Base-by-base conservation (phyloP, 2,113 vertebrate species). In the Neogale vison region DNA sequence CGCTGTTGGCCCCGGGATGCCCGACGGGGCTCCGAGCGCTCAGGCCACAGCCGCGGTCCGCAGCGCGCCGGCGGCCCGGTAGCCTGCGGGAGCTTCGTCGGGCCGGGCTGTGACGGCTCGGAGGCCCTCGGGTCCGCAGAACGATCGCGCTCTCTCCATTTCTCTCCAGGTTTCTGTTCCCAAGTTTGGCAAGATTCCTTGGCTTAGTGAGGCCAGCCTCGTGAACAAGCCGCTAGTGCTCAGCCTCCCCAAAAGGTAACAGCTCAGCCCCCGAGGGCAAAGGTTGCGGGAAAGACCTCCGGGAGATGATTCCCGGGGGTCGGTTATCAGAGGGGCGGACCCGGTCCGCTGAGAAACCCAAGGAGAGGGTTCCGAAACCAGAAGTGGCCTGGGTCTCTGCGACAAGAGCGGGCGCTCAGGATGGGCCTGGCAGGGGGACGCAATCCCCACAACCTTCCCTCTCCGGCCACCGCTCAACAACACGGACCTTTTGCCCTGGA, bases 161-260 rank as follows among this genome's bases (percentile, higher is more conserved):
- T 93, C 72, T 85, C 39, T 59, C 52, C 79, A 98, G 98, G 55
- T 80, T 42, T 83, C 95, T 45, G 88, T 97, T 88, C 74, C 98
- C 61, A 98, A 95, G n/a, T 98, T 98, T 63, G 97, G 96, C 59
- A 96, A 96, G 42, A 59, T 97, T 34, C 98, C 98, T n/a, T 98
- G 96, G 98, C 71, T 96, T 9, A 95, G 80, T 36, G 84, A 97
- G 24, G 90, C 96, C 84, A 98, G 96, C 81, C 77, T 93, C 42
- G 31, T 26, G 1, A 98, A 98, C 81, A 97, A 98, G 84, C 98
- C 98, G 2, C n/a, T 98, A 18, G 76, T 97, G 13, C 96, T 94
- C 93, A 98, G 97, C 90, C 45, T 97, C 11, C 97, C 97, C 67
- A 77, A 2, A 94, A 97, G 97, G 97, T 98, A 97, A 97, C 13